A percentile compares a stretch with the other conserved stretches of the same genome.
phyloP scores from a whole-genome alignment of 2,113 vertebrate species.

The Thryonomys swinderianus region DNA sequence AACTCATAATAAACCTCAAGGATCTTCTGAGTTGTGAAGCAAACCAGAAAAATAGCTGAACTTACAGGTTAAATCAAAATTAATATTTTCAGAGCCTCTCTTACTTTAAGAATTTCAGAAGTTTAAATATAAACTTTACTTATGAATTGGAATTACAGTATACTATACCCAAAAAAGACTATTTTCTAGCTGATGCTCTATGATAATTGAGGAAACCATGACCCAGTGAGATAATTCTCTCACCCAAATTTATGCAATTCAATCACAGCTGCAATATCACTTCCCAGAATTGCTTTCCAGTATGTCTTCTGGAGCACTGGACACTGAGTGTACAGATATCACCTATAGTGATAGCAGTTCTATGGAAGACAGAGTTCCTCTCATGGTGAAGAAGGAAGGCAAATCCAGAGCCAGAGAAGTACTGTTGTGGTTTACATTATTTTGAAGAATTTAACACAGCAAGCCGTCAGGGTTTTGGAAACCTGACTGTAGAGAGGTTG shows the following conservation, averaged over 20 bases:
- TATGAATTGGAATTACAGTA: constrained; percentile 10
- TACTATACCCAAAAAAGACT: constrained; percentile 8
- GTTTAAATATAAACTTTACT: constrained; percentile 15
- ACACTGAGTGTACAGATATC: not conserved
- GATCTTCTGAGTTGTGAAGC: constrained; percentile 57
- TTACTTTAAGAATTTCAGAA: constrained; percentile 56
- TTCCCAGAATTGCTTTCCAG: not conserved
- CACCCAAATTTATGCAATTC: not conserved
- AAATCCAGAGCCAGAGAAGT: not conserved
- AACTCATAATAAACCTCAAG: constrained; percentile 72
- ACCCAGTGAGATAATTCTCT: not conserved
- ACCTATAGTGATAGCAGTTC: not conserved
- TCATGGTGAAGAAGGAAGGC: not conserved
- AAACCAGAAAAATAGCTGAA: constrained; percentile 69
- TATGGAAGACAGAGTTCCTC: not conserved
- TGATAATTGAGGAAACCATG: constrained; percentile 28
- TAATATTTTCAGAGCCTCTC: not conserved
- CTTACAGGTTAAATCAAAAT: constrained; percentile 54
- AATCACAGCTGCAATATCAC: not conserved
- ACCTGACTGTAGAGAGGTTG: not conserved
- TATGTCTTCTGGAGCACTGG: not conserved
- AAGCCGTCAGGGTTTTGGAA: not conserved
- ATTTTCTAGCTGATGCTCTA: not conserved
- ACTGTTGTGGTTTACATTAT: not conserved
- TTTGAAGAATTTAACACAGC: not conserved